Evolutionary conservation across 2,888 invertebrate genomes (phyloP), one percentile per base, ranked within the genome.

Genomic region (Drosophila parthenogenetica): DNA sequence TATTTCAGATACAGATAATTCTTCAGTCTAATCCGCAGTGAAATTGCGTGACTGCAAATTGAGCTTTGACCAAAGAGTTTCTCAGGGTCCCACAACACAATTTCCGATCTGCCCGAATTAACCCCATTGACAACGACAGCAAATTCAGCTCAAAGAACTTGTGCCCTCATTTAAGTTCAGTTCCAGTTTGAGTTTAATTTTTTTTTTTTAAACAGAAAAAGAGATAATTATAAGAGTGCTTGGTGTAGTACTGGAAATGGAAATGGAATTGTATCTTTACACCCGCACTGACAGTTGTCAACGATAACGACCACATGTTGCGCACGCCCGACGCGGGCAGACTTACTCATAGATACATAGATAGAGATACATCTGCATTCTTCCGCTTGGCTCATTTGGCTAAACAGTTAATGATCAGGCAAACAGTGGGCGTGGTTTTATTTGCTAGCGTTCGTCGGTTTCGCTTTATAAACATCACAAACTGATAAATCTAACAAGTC

Each of bases 391-490:
- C 81, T 71, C 84, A 87, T 87, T 89, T 77, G 67, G 76, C 69
- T 84, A 73, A 77, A 79, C 69, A 81, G 81, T 89, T 81, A 85
- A 89, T 79, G 85, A 87, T 85, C 89, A 66, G 58, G 60, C 69
- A 79, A 75, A 57, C 64, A 71, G 67, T 65, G 68, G 73, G 79
- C 71, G 79, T 76, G 76, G 71, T 42, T 61, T 59, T 61, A 77
- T 67, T 57, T 75, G 79, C 69, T 42, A 65, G 48, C 62, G 16
- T 46, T 61, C 29, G 58, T 43, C 66, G 76, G 70, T 79, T 67
- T 67, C 71, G 76, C 66, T 79, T 64, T 62, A 67, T 75, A 76
- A 61, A 39, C 61, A 64, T 46, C 40, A 79, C 65, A 46, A 63
- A 48, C 50, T 51, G 35, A 43, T 55, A 62, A 48, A 67, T 58